Conservation (phyloP, 2,797 vertebrate genomes). For the Acanthornis magna region DNA sequence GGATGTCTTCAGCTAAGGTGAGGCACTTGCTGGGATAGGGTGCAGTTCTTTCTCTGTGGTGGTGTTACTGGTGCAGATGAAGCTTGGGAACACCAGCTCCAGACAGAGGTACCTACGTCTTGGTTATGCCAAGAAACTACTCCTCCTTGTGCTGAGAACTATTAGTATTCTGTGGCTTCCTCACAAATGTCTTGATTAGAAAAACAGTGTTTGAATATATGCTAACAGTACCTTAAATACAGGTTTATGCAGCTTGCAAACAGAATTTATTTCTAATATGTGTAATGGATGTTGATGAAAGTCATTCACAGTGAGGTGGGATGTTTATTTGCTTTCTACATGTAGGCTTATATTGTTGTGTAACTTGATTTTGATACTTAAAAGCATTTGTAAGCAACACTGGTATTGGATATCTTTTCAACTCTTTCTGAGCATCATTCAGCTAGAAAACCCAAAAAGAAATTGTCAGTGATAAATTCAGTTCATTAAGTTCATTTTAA, state of each 20-base stretch:
- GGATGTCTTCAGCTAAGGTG: neutral
- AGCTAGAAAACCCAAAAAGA: neutral
- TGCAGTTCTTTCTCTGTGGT: neutral
- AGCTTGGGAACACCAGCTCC: neutral
- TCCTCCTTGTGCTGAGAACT: neutral
- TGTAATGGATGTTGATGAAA: conserved; percentile 15
- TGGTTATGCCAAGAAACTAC: neutral
- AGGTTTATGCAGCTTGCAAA: conserved; percentile 21
- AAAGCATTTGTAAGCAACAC: neutral
- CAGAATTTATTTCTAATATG: neutral
- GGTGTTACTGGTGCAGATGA: neutral
- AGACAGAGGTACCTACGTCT: neutral
- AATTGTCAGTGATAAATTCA: neutral
- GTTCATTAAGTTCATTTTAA: neutral
- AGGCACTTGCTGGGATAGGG: neutral
- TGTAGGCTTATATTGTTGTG: neutral
- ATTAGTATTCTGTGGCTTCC: neutral
- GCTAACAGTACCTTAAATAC: conserved; percentile 19
- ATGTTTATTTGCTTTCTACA: conserved; percentile 14
- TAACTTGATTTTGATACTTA: neutral
- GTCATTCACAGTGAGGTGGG: neutral
- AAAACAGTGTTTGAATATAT: conserved; percentile 27
- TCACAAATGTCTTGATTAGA: neutral
- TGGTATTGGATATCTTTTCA: neutral
- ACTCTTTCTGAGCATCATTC: neutral